Evolutionary conservation across 2,113 vertebrate species (phyloP), one percentile per base, ranked within the genome.

Genomic region (Protobothrops mucrosquamatus): DNA sequence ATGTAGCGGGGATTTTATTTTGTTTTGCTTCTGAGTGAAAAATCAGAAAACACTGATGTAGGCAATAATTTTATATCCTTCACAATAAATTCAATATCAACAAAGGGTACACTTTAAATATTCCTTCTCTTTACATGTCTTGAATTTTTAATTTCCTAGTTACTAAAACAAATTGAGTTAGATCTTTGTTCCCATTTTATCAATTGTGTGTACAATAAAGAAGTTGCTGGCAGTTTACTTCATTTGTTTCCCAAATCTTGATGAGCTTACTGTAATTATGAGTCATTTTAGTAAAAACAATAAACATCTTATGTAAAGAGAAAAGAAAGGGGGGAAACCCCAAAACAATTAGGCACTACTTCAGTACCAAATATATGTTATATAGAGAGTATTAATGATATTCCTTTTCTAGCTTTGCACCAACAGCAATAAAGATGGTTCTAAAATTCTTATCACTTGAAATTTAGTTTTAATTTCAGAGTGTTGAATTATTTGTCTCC

Each of bases 251-350:
- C 57, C 20, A 46, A 46, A 56, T 92, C 87, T 64, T 74, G 89
- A 87, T 89, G 46, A 91, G 51, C 39, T 23, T 10, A 34, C 86
- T 94, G 39, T 24, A 95, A 90, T 90, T 91, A 85, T 46, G 59
- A 51, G 14, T 92, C 89, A 91, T 94, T 94, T 93, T 88, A 92
- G 23, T 90, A 46, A 86, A 93, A 91, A 94, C 92, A 46, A 86
- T 92, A 92, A 94, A 93, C 89, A 91, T 55, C n/a, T 92, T 4
- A 1, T 55, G 22, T 56, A 93, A 24, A 43, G 91, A 20, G 69
- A 74, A 39, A 74, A 39, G 12, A 15, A 15, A 18, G 12, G 14
- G 12, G 29, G 14, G 3, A 39, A 39, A 26, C 0, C 24, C 9
- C 64, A n/a, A 18, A 74, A 74, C 15, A 34, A 89, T 48, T 89